phyloP scores from a whole-genome alignment of 2,797 vertebrate species.

The Lepus townsendii region DNA sequence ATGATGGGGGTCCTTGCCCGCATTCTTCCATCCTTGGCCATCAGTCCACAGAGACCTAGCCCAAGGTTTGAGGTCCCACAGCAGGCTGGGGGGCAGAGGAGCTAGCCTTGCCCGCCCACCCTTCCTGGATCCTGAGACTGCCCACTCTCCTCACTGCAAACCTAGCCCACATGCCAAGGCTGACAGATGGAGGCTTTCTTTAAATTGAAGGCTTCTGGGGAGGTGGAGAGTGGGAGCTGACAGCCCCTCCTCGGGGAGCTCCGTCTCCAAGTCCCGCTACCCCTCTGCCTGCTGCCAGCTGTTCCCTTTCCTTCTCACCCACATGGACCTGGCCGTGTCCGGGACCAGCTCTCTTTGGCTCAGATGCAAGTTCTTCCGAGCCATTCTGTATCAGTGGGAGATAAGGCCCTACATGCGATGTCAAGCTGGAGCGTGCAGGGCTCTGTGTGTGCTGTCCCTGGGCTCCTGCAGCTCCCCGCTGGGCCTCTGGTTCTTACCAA shows the following conservation, averaged over 20 bases:
- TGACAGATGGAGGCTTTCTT: conserved; percentile 81
- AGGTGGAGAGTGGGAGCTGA: conserved; percentile 70
- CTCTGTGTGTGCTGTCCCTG: background rate
- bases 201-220: conserved; percentile 60
- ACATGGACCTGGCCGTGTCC: background rate
- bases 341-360: background rate
- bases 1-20: background rate
- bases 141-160: conserved; percentile 51
- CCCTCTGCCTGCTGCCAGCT: conserved; percentile 57
- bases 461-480: background rate
- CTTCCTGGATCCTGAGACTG: background rate
- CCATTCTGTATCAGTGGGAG: background rate
- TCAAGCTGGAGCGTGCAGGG: background rate
- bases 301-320: conserved; percentile 50
- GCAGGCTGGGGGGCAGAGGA: background rate
- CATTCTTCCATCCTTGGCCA: background rate
- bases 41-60: background rate
- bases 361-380: background rate
- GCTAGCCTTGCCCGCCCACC: background rate
- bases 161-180: background rate
- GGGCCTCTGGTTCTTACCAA: background rate
- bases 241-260: conserved; percentile 39
- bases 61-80: background rate
- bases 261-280: background rate
- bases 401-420: background rate